Evolutionary conservation across 2,113 vertebrate genomes (phyloP).

Genomic region (Boleophthalmus pectinirostris): DNA sequence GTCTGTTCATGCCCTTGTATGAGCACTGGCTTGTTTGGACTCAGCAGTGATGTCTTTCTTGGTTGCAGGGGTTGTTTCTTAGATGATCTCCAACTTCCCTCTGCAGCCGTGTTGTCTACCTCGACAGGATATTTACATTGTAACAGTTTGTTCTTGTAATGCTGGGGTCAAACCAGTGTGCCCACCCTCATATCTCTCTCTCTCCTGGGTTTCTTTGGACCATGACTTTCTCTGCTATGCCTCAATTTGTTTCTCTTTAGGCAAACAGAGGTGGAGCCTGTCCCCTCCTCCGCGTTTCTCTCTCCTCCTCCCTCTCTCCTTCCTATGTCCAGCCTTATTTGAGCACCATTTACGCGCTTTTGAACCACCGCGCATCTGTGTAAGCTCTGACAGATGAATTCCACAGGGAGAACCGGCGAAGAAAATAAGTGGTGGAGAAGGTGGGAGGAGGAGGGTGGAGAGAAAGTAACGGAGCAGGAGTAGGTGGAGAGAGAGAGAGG

Average conservation of each 20-base stretch:
- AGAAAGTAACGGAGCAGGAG: conserved; percentile 47
- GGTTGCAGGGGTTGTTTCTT: conserved; percentile 33
- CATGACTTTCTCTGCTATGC: conserved; percentile 45
- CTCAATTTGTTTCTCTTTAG: conserved; percentile 61
- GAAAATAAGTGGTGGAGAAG: conserved; percentile 51
- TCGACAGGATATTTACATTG: conserved; percentile 59
- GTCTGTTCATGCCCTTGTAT: conserved; percentile 27
- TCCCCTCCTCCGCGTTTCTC: conserved; percentile 35
- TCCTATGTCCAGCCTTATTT: conserved; percentile 76
- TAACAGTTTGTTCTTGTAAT: conserved; percentile 42
- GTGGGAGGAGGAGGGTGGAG: conserved; percentile 46
- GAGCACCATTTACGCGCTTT: conserved; percentile 60
- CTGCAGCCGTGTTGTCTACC: conserved; percentile 44
- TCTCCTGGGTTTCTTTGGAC: conserved; percentile 24
- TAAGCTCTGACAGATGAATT: conserved; percentile 74
- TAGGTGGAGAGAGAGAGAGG: conserved; percentile 34
- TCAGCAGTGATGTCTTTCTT: conserved; percentile 38
- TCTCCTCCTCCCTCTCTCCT: conserved; percentile 59
- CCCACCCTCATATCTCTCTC: conserved; percentile 29
- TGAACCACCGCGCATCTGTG: conserved; percentile 70
- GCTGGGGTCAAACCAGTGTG: conserved; percentile 30
- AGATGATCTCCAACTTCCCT: conserved; percentile 33
- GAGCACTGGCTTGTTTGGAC: conserved; percentile 35
- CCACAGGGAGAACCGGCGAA: conserved; percentile 59
- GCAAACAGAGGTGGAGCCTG: conserved; percentile 64